Percentiles rank a stretch among this genome's conserved stretches.
phyloP scores from a whole-genome alignment of 2,888 invertebrate genomes.

The Tyria jacobaeae region DNA sequence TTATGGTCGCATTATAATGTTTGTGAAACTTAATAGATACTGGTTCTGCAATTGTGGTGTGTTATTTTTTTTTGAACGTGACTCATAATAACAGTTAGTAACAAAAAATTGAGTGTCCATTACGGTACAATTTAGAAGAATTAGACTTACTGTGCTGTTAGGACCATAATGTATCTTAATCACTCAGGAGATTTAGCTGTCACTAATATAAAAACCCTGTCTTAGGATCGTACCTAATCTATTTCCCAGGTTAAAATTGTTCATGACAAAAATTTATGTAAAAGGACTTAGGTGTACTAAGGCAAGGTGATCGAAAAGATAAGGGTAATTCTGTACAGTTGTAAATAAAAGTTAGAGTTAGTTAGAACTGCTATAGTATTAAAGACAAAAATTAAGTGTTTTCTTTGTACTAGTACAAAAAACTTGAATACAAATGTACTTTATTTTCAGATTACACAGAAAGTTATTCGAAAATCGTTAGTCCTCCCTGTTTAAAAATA shows the following conservation, averaged over 20 bases:
- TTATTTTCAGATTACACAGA: not conserved
- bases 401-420: not conserved
- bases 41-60: slow-evolving; percentile 49
- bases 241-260: slow-evolving; percentile 20
- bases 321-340: too few relatives aligned
- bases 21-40: slow-evolving; percentile 46
- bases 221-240: slow-evolving; percentile 27
- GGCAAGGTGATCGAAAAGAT: too few relatives aligned
- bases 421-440: not conserved
- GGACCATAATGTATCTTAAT: slow-evolving; percentile 54
- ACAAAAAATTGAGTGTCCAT: slow-evolving; percentile 49
- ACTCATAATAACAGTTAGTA: slow-evolving; percentile 36
- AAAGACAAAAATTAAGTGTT: too few relatives aligned
- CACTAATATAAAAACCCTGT: slow-evolving; percentile 46
- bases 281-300: not conserved
- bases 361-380: too few relatives aligned
- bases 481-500: slow-evolving; percentile 4
- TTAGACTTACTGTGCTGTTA: slow-evolving; percentile 60
- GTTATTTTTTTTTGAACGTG: slow-evolving; percentile 42
- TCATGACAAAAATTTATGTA: slow-evolving; percentile 9
- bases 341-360: too few relatives aligned
- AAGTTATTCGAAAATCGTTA: slow-evolving; percentile 1
- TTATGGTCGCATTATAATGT: slow-evolving; percentile 59
- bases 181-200: slow-evolving; percentile 59
- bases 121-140: slow-evolving; percentile 40